Conservation (phyloP, 2,113 vertebrate genomes). For the Engystomops pustulosus region DNA sequence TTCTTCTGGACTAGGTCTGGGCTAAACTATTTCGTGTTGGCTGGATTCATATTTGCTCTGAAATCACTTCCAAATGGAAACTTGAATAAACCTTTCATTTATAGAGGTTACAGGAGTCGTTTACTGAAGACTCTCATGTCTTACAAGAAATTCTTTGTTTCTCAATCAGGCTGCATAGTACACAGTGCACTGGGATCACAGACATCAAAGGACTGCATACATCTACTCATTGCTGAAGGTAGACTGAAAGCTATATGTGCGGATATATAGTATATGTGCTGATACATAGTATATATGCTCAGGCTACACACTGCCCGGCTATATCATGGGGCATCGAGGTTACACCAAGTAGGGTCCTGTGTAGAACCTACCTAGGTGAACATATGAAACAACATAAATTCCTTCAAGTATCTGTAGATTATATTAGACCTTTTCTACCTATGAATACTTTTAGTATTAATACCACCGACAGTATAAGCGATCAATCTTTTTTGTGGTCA, state of each 20-base stretch:
- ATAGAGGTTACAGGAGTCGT: slow-evolving; percentile 24
- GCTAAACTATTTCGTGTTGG: slow-evolving; percentile 27
- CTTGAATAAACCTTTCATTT: slow-evolving; percentile 36
- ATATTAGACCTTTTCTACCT: no score
- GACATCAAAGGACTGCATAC: background rate
- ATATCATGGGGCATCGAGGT: background rate
- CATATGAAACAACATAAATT: no score
- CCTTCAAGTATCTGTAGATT: no score
- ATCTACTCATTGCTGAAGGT: background rate
- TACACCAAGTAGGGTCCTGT: background rate
- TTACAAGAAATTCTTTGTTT: slow-evolving; percentile 47
- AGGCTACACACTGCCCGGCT: background rate
- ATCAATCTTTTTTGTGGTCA: no score
- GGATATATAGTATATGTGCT: no score
- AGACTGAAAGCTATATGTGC: no score
- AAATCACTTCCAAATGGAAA: slow-evolving; percentile 42
- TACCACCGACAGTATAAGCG: no score
- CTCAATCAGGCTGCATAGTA: background rate
- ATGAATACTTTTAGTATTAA: no score
- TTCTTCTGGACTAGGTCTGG: background rate
- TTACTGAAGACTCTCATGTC: slow-evolving; percentile 25
- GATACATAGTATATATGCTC: background rate
- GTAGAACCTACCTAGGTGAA: no score
- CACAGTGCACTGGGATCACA: background rate
- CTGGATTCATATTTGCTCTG: slow-evolving; percentile 30